Conservation (phyloP, 2,888 invertebrate genomes). For the Peribatodes rhomboidaria region DNA sequence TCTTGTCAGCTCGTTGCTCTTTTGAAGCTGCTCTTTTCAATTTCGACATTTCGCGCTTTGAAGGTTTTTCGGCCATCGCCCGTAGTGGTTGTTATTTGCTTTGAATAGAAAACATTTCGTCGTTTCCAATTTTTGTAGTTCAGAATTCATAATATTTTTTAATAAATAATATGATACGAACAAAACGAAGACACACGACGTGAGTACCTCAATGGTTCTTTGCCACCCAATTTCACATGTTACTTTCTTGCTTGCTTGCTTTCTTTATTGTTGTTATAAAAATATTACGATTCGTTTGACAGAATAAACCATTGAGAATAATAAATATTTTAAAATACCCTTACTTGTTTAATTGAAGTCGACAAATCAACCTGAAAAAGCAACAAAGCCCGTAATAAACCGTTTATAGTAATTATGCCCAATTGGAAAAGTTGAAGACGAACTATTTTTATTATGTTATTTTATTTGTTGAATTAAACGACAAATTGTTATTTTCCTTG, state of each 20-base stretch:
- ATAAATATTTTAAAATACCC: too few relatives aligned
- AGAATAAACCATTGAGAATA: conserved; percentile 1
- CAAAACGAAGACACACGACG: neutral
- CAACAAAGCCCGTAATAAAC: neutral
- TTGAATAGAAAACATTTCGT: too few relatives aligned
- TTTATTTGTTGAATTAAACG: neutral
- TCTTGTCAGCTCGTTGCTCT: neutral
- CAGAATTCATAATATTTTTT: too few relatives aligned
- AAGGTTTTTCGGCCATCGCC: neutral
- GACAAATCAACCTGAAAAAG: neutral
- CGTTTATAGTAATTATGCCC: neutral
- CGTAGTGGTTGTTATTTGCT: neutral
- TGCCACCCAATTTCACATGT: neutral
- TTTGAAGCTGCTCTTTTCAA: neutral
- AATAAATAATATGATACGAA: neutral
- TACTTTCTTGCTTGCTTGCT: too few relatives aligned
- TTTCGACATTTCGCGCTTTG: neutral
- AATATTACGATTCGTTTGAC: too few relatives aligned
- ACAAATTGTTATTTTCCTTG: too few relatives aligned
- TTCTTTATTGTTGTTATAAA: too few relatives aligned
- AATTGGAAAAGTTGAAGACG: conserved; percentile 10
- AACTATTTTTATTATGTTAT: conserved; percentile 4
- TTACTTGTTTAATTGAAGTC: neutral
- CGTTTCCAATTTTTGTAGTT: neutral
- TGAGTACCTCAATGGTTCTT: neutral